These are phyloP conservation scores for Apoda limacodes DNA, from an alignment of 2,888 invertebrate genomes.

Conservation along the genomic window DNA sequence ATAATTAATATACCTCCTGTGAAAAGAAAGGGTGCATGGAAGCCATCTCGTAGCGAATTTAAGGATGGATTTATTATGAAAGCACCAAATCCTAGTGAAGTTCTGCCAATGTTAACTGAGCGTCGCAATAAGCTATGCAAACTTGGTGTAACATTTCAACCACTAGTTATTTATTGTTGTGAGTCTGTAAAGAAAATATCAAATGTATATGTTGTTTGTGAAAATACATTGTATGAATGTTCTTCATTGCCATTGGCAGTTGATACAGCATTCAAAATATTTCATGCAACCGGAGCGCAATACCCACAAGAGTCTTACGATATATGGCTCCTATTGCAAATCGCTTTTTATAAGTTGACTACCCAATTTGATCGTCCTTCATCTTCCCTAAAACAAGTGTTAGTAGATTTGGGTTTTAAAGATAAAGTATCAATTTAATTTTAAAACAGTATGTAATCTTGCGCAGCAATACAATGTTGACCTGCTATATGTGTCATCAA, in stretches of 20 bases:
- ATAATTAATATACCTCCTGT: no score
- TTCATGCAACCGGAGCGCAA: slow-evolving; percentile 11
- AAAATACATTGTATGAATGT: slow-evolving; percentile 3
- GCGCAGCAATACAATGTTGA: no score
- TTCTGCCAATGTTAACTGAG: not conserved
- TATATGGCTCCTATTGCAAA: slow-evolving; percentile 9
- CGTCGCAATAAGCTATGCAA: not conserved
- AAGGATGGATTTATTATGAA: not conserved
- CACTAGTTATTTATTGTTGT: not conserved
- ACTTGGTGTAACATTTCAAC: not conserved
- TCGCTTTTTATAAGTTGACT: slow-evolving; percentile 8
- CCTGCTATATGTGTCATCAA: no score
- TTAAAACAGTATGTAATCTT: no score
- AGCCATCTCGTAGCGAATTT: not conserved
- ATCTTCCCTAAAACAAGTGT: no score
- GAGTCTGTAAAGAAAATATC: not conserved
- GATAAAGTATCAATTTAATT: no score
- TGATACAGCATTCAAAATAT: slow-evolving; percentile 12
- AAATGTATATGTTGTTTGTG: not conserved
- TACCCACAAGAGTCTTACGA: slow-evolving; percentile 10
- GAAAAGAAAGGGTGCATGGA: not conserved
- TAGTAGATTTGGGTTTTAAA: no score
- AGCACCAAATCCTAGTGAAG: not conserved
- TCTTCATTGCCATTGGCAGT: slow-evolving; percentile 8
- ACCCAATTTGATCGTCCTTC: slow-evolving; percentile 8